Conservation (phyloP, 2,888 invertebrate genomes). For the Epistrophe eligans region DNA sequence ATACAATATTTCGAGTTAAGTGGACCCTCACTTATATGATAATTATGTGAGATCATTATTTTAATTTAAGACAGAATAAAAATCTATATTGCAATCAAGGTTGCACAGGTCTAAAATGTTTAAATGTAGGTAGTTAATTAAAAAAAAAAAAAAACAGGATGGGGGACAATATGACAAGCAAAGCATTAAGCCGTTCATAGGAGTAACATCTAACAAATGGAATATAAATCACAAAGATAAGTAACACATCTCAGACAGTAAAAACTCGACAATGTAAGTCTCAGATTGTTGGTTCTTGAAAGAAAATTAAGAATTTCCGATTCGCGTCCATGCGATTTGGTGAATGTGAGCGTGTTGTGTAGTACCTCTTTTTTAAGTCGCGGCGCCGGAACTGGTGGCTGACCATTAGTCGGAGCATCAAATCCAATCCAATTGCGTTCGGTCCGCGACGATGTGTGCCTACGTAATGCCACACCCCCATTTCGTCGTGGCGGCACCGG, state of each 20-base stretch:
- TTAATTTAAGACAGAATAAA: too few relatives aligned
- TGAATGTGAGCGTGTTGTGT: constrained; percentile 60
- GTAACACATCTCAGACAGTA: constrained; percentile 33
- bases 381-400: constrained; percentile 81
- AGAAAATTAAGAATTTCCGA: constrained; percentile 40
- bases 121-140: not conserved
- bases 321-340: constrained; percentile 72
- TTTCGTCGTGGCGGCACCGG: constrained; percentile 82
- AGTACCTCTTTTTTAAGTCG: constrained; percentile 83
- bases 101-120: not conserved
- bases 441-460: constrained; percentile 80
- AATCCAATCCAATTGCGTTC: constrained; percentile 80
- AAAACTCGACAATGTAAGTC: constrained; percentile 71
- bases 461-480: constrained; percentile 74
- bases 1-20: too few relatives aligned
- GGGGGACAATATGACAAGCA: not conserved
- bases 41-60: too few relatives aligned
- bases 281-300: constrained; percentile 39
- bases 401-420: constrained; percentile 76
- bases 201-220: constrained; percentile 13
- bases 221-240: constrained; percentile 28
- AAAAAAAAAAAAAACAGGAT: not conserved
- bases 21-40: too few relatives aligned
- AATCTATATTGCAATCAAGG: too few relatives aligned
- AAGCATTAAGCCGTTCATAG: constrained; percentile 24